Evolutionary conservation across 2,888 invertebrate genomes (phyloP).

Genomic region (Cryptosula pallasiana): DNA sequence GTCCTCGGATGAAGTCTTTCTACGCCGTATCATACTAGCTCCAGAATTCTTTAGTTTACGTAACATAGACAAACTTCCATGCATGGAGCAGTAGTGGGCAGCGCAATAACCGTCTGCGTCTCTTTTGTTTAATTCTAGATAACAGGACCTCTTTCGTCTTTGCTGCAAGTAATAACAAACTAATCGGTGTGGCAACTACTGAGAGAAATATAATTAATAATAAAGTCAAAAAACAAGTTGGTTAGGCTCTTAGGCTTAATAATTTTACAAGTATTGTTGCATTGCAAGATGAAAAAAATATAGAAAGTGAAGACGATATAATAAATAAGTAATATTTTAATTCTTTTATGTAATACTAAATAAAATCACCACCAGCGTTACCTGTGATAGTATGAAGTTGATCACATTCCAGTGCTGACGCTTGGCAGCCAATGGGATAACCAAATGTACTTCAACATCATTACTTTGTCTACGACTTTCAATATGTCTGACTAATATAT

Average conservation of each 20-base stretch:
- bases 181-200: background rate
- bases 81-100: slow-evolving; percentile 4
- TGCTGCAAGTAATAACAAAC: background rate
- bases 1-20: background rate
- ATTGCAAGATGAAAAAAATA: too few species aligned
- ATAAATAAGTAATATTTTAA: too few species aligned
- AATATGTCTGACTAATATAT: background rate
- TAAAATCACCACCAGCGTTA: too few species aligned
- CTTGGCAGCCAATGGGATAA: background rate
- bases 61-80: background rate
- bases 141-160: background rate
- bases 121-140: background rate
- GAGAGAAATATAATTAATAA: too few species aligned
- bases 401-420: slow-evolving; percentile 13
- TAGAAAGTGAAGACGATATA: too few species aligned
- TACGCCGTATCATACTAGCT: background rate
- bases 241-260: too few species aligned
- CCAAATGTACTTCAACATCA: background rate
- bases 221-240: too few species aligned
- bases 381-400: background rate
- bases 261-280: too few species aligned
- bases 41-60: background rate
- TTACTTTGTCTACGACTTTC: background rate
- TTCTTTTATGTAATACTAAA: too few species aligned
- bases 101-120: background rate